Evolutionary conservation across 2,888 invertebrate genomes (phyloP).

Genomic region (Noctua janthe): DNA sequence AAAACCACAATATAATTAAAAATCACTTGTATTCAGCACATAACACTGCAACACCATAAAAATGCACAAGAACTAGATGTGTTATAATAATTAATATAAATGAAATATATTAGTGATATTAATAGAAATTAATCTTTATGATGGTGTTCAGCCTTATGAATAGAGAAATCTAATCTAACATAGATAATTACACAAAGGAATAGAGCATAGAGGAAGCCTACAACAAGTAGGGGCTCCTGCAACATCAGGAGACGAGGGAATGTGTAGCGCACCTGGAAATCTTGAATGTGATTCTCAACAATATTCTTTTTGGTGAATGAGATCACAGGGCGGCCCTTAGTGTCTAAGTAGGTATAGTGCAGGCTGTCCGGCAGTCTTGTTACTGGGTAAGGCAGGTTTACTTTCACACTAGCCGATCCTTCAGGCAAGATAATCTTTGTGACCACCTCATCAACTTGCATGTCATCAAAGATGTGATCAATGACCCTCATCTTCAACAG

Average conservation of each 20-base stretch:
- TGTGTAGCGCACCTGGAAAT: slow-evolving; percentile 96
- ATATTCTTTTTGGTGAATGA: slow-evolving; percentile 95
- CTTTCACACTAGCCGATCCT: slow-evolving; percentile 95
- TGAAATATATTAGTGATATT: slow-evolving; percentile 67
- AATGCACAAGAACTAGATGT: slow-evolving; percentile 78
- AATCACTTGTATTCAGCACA: slow-evolving; percentile 77
- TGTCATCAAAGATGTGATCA: slow-evolving; percentile 99
- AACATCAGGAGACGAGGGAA: slow-evolving; percentile 96
- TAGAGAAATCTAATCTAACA: slow-evolving; percentile 98
- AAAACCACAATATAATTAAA: slow-evolving; percentile 65
- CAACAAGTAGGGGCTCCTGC: slow-evolving; percentile 97
- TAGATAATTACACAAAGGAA: slow-evolving; percentile 98
- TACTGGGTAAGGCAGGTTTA: slow-evolving; percentile 95
- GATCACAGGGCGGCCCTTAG: slow-evolving; percentile 97
- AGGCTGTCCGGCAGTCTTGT: slow-evolving; percentile 93
- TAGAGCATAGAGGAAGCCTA: slow-evolving; percentile 96
- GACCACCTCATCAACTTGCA: slow-evolving; percentile 97
- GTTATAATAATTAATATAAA: slow-evolving; percentile 68
- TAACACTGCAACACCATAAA: slow-evolving; percentile 72
- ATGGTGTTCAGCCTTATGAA: slow-evolving; percentile 92
- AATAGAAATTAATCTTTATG: slow-evolving; percentile 86
- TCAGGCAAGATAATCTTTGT: slow-evolving; percentile 98
- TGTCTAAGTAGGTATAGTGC: slow-evolving; percentile 98
- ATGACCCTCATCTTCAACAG: slow-evolving; percentile 97
- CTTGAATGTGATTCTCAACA: slow-evolving; percentile 98